These are phyloP conservation scores for Hippocampus barbouri DNA, from an alignment of 2,113 vertebrate genomes.

Conservation along the genomic window DNA sequence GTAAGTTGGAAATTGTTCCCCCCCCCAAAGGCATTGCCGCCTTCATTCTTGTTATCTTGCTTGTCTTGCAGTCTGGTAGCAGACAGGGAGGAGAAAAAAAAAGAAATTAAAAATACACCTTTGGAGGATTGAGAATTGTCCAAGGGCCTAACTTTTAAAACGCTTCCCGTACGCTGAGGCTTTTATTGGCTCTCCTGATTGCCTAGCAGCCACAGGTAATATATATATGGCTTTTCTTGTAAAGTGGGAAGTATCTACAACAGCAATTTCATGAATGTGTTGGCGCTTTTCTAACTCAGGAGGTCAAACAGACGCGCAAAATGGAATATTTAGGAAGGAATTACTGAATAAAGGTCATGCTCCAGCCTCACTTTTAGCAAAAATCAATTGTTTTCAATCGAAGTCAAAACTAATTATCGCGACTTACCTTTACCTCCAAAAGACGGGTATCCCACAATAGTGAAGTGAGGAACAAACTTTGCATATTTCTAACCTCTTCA, in stretches of 20 bases:
- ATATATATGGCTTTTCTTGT: slow-evolving; percentile 22
- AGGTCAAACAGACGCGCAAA: slow-evolving; percentile 40
- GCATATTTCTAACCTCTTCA: background rate
- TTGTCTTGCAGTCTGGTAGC: slow-evolving; percentile 30
- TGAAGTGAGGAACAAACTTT: background rate
- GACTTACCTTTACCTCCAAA: background rate
- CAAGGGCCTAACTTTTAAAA: slow-evolving; percentile 28
- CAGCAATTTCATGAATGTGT: slow-evolving; percentile 3
- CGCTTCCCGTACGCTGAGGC: slow-evolving; percentile 19
- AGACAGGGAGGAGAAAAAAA: slow-evolving; percentile 1
- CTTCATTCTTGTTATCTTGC: slow-evolving; percentile 48
- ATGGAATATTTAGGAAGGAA: slow-evolving; percentile 40
- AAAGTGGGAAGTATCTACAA: slow-evolving; percentile 24
- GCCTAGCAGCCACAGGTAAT: slow-evolving; percentile 20
- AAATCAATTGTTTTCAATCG: slow-evolving; percentile 24
- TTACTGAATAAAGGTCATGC: slow-evolving; percentile 39
- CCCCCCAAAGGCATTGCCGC: slow-evolving; percentile 38
- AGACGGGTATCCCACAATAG: background rate
- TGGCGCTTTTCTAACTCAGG: slow-evolving; percentile 10
- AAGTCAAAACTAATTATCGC: slow-evolving; percentile 30
- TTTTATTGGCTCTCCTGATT: slow-evolving; percentile 43
- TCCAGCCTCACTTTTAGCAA: slow-evolving; percentile 22
- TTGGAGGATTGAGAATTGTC: slow-evolving; percentile 32
- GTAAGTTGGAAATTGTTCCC: slow-evolving; percentile 44
- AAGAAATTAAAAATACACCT: slow-evolving; percentile 18